Base-by-base conservation (phyloP, 2,888 invertebrate genomes). In the Leucophenga montana region DNA sequence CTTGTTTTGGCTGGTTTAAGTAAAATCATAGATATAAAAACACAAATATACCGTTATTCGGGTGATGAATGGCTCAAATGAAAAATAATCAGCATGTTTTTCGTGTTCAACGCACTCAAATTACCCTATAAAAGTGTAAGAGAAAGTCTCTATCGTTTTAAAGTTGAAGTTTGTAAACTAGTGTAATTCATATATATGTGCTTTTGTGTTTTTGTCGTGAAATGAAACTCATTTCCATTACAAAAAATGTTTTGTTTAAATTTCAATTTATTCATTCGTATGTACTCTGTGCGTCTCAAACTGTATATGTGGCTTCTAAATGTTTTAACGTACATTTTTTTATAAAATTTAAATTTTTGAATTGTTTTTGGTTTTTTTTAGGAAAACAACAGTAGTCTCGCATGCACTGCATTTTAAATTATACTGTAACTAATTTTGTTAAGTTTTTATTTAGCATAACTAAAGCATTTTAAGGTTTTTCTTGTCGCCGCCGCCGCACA, bases 311-410 rank as follows among this genome's bases (percentile, higher is more conserved):
- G 44, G 8, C 22, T 57, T 3, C 18, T 62, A 5, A 62, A 16
- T 13, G 53, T n/a, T 22, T 14, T 13, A n/a, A 39, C 13, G 61
- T 59, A 8, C 39, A n/a, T 33, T 61, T 39, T 39, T 61, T 31
- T 31, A 3, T 57, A n/a, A 22, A 57, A 39, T 39, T 61, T 61
- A 39, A 44, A 16, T 61, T n/a, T n/a, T n/a, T 31, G 16, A 14
- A 33, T 16, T 31, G 27, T 27, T 27, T n/a, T 18, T n/a, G 3
- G 18, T 13, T 73, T 71, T 73, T 78, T 82, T 73, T 82, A 82
- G 77, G 75, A 70, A 27, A 62, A 70, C 78, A 68, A 53, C 71
- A 75, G 27, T 77, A 64, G 62, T 46, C 46, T 14, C n/a, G 62
- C 62, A 64, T 64, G 62, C 20, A 31, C 61, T 18, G 39, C 27